phyloP scores from a whole-genome alignment of 2,113 vertebrate species.

The Trinectes maculatus region DNA sequence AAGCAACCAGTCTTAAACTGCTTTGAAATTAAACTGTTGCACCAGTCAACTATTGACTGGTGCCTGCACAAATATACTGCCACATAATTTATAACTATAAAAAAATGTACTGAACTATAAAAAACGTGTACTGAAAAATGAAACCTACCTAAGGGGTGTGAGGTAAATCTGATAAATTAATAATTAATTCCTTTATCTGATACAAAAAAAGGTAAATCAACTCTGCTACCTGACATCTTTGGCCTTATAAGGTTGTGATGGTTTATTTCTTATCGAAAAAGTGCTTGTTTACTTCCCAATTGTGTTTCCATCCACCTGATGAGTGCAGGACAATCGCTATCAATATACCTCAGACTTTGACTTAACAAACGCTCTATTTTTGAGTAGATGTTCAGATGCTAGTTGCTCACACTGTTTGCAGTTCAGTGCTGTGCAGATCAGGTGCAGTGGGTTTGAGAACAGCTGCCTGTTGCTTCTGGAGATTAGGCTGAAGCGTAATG shows the following conservation, averaged over 20 bases:
- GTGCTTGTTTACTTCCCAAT: too few relatives aligned
- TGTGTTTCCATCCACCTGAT: too few relatives aligned
- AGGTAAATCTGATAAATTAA: too few relatives aligned
- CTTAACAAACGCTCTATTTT: too few relatives aligned
- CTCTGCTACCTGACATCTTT: background rate
- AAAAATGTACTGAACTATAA: background rate
- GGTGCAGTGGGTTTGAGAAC: background rate
- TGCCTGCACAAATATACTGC: background rate
- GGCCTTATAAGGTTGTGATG: background rate
- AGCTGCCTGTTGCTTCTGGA: background rate
- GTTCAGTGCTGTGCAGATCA: background rate
- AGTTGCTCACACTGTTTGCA: too few relatives aligned
- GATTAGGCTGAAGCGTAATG: background rate
- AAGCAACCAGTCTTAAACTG: background rate
- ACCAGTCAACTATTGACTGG: slow-evolving; percentile 15
- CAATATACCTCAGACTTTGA: too few relatives aligned
- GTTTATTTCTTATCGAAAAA: background rate
- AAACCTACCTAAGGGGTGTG: background rate
- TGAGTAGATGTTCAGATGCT: background rate
- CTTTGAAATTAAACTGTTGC: too few relatives aligned
- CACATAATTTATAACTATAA: background rate
- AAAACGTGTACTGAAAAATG: background rate
- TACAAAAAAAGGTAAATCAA: background rate
- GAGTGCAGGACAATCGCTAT: too few relatives aligned
- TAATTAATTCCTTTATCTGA: too few relatives aligned